Conservation (phyloP, 2,797 vertebrate genomes). For the Rousettus madagascariensis region DNA sequence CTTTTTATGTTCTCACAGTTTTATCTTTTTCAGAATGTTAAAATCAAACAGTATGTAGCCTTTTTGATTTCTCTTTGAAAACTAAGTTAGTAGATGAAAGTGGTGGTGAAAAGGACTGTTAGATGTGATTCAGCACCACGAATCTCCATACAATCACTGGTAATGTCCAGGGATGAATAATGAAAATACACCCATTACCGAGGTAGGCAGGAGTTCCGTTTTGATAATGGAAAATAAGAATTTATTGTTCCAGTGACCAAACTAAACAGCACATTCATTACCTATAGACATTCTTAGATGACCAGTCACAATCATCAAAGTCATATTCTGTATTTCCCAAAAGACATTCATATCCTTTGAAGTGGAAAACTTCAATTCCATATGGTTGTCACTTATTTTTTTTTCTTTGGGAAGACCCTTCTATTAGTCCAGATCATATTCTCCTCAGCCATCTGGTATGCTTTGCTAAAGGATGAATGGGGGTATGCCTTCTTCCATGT, state of each 20-base stretch:
- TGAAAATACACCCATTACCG: background rate
- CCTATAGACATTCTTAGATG: background rate
- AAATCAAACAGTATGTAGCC: background rate
- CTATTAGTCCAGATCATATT: background rate
- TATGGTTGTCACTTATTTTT: background rate
- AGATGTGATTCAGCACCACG: background rate
- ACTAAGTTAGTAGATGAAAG: background rate
- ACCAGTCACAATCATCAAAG: background rate
- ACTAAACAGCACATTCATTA: background rate
- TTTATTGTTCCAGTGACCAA: background rate
- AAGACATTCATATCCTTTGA: background rate
- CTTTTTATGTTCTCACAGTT: background rate
- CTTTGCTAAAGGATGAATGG: too few relatives aligned
- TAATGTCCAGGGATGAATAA: background rate
- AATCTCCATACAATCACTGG: background rate
- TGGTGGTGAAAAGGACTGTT: background rate
- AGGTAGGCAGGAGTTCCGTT: background rate
- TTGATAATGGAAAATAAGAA: background rate
- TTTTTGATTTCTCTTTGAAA: background rate
- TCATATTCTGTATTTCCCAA: background rate
- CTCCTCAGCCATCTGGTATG: too few relatives aligned
- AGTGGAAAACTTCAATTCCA: background rate
- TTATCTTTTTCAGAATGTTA: background rate
- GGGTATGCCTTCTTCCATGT: rapidly evolving
- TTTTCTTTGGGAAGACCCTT: background rate